These are phyloP conservation scores for Papilio polytes DNA, from an alignment of 1,140 invertebrate species.

Conservation along the genomic window DNA sequence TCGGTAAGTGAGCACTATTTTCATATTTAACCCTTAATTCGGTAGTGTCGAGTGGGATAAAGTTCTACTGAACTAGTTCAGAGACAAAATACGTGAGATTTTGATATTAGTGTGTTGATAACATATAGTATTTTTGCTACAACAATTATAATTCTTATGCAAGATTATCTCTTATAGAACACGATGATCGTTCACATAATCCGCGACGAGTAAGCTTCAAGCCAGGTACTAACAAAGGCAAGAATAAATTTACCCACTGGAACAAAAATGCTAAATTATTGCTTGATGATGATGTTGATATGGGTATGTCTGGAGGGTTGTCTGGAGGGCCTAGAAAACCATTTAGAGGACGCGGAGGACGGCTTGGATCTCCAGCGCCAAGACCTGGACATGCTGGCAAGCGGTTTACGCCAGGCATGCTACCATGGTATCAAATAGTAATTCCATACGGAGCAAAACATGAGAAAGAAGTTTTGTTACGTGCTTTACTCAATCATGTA, in stretches of 20 bases:
- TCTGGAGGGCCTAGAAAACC: conserved; percentile 50
- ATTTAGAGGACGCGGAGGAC: conserved; percentile 70
- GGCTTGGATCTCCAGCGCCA: conserved; percentile 80
- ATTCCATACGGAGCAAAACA: conserved; percentile 90
- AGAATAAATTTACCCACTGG: conserved; percentile 77
- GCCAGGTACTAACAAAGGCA: conserved; percentile 74
- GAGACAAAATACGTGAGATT: too few relatives aligned
- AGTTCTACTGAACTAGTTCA: too few relatives aligned
- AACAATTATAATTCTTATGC: conserved; percentile 8
- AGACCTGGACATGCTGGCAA: conserved; percentile 57
- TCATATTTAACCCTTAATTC: not conserved
- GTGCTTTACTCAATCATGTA: conserved; percentile 85
- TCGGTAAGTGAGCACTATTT: conserved; percentile 58
- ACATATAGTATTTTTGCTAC: too few relatives aligned
- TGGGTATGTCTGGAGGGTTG: conserved; percentile 69
- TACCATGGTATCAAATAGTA: conserved; percentile 86
- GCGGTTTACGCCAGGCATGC: conserved; percentile 77
- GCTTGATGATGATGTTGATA: conserved; percentile 85
- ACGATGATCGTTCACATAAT: conserved; percentile 73
- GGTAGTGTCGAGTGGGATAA: too few relatives aligned
- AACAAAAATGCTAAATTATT: conserved; percentile 72
- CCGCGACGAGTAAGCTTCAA: conserved; percentile 84
- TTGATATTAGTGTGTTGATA: too few relatives aligned
- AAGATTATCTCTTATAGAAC: conserved; percentile 64
- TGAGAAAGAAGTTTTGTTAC: conserved; percentile 87